Percentiles rank a stretch among this genome's conserved stretches.
Conservation (phyloP, 1,140 invertebrate species). For the Drosophila fuyamai region DNA sequence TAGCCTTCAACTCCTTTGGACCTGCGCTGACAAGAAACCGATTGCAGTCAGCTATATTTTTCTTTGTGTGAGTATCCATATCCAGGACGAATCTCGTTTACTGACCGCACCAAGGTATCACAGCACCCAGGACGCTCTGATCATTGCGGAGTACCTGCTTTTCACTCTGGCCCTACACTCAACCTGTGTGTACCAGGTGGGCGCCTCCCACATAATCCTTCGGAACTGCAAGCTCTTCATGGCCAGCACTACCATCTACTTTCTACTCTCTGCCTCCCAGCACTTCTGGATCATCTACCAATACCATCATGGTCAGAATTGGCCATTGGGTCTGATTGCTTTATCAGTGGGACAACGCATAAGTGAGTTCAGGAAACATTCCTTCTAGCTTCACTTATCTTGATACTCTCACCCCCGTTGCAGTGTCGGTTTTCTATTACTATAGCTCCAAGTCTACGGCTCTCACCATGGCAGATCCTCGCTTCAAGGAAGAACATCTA, state of each 20-base stretch:
- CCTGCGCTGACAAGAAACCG: constrained; percentile 55
- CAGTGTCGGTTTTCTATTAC: constrained; percentile 91
- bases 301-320: constrained; percentile 42
- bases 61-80: constrained; percentile 74
- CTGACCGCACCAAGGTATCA: neutral
- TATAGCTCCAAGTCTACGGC: constrained; percentile 90
- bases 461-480: constrained; percentile 89
- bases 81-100: neutral
- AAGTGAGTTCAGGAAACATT: constrained; percentile 41
- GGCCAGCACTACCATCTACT: constrained; percentile 85
- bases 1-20: constrained; percentile 80
- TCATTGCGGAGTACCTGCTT: constrained; percentile 88
- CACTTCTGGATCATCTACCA: constrained; percentile 85
- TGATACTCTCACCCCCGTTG: constrained; percentile 59
- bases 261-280: constrained; percentile 84
- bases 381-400: neutral
- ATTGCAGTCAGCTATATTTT: constrained; percentile 70
- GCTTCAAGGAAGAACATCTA: constrained; percentile 89
- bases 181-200: constrained; percentile 91
- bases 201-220: constrained; percentile 88
- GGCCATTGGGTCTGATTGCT: constrained; percentile 64
- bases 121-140: constrained; percentile 89
- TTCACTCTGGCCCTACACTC: constrained; percentile 89
- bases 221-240: constrained; percentile 87
- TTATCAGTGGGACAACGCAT: constrained; percentile 69